Evolutionary conservation across 2,113 vertebrate genomes (phyloP).

Genomic region (Peromyscus maniculatus): DNA sequence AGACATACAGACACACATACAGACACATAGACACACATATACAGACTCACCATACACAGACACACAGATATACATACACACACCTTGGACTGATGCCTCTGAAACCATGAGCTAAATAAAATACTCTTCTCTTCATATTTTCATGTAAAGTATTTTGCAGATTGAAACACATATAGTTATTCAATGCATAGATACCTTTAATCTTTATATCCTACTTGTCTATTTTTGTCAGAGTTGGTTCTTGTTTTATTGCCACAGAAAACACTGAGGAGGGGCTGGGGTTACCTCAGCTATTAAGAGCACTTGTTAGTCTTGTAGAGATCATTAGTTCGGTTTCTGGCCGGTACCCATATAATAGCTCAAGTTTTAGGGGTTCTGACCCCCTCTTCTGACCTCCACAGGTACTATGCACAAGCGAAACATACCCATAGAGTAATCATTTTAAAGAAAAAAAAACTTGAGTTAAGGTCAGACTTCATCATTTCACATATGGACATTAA

Average conservation of each 20-base stretch:
- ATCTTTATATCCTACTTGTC: neutral
- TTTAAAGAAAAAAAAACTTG: neutral
- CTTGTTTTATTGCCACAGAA: neutral
- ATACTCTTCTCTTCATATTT: too few relatives aligned
- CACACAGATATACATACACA: neutral
- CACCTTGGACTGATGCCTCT: neutral
- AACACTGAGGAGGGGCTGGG: neutral
- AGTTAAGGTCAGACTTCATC: neutral
- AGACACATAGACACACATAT: too few relatives aligned
- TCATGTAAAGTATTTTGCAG: neutral
- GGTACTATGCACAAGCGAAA: neutral
- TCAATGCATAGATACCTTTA: neutral
- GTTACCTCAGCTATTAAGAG: neutral
- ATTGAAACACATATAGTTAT: too few relatives aligned
- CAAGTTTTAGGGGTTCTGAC: neutral
- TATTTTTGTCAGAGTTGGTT: neutral
- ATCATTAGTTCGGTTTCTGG: neutral
- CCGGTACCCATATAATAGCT: neutral
- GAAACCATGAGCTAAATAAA: neutral
- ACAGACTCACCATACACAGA: neutral
- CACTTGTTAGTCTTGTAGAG: neutral
- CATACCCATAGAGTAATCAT: neutral
- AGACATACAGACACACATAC: too few relatives aligned
- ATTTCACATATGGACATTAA: neutral
- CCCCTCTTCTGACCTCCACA: neutral